These are phyloP conservation scores for Eutolmus rufibarbis DNA, from an alignment of 2,888 invertebrate species.

Conservation along the genomic window DNA sequence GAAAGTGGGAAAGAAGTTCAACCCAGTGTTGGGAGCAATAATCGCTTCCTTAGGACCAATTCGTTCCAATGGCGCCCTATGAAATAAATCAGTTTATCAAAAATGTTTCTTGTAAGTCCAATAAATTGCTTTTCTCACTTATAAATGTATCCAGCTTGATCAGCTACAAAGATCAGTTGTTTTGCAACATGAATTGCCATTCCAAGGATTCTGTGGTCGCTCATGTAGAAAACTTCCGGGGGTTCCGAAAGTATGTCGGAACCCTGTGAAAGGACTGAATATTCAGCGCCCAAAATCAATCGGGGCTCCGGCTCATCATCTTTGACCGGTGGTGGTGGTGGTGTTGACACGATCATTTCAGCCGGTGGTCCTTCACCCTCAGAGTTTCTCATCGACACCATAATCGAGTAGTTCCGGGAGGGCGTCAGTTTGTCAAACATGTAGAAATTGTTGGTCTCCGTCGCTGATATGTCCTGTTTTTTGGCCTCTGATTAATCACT, in stretches of 20 bases:
- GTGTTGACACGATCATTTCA: conserved; percentile 71
- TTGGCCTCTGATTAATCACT: not conserved
- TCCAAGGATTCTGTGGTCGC: conserved; percentile 65
- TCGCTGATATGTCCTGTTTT: conserved; percentile 75
- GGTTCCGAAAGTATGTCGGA: conserved; percentile 57
- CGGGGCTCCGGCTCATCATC: conserved; percentile 49
- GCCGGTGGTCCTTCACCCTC: conserved; percentile 81
- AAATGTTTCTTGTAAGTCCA: conserved; percentile 35
- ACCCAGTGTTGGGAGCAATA: conserved; percentile 67
- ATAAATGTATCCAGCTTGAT: conserved; percentile 73
- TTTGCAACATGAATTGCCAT: conserved; percentile 79
- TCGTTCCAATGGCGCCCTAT: conserved; percentile 55
- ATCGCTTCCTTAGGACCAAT: conserved; percentile 58
- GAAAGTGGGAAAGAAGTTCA: conserved; percentile 71
- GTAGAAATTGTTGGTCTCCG: conserved; percentile 74
- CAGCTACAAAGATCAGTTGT: conserved; percentile 78
- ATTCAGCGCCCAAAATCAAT: conserved; percentile 74
- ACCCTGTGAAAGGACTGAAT: conserved; percentile 72
- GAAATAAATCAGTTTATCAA: not conserved
- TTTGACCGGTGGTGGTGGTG: conserved; percentile 58
- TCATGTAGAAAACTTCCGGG: conserved; percentile 53
- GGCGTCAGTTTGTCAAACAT: conserved; percentile 79
- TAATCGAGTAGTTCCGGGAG: conserved; percentile 77
- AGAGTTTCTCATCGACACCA: conserved; percentile 79
- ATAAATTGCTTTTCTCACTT: conserved; percentile 54